Evolutionary conservation across 1,140 invertebrate species (phyloP), one percentile per base, ranked within the genome.

Genomic region (Aphidius gifuensis): DNA sequence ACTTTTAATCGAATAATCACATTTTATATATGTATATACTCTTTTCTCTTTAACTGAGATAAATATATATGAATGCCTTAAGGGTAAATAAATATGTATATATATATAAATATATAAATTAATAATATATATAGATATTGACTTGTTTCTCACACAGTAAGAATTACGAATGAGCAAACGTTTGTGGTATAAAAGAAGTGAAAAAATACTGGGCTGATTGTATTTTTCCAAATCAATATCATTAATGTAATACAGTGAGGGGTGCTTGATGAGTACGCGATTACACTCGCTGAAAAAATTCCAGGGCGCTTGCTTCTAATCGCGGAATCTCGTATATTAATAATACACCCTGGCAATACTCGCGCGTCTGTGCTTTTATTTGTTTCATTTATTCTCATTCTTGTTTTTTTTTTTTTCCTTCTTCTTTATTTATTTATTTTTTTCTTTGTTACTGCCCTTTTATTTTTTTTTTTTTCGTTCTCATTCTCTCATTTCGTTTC

Each of bases 241-340:
- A 73, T 76, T 78, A 77, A 78, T 78, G 75, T 69, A 68, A 77
- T 77, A 69, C 76, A 77, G 75, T 71, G 68, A 73, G 73, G 72
- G 73, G 68, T 68, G 69, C 67, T 67, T 72, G 73, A 77, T 74
- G 69, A 77, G 70, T 69, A 65, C 71, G 65, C 68, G 69, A 71
- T 68, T 73, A 67, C 66, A 45, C 55, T 55, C 40, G 62, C 59
- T 21, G 55, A 56, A 55, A 62, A 64, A 63, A 66, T 64, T 67
- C 60, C 66, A 38, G 51, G 40, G 39, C 42, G 42, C 43, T 38
- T 54, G 51, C 53, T 61, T 11, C 56, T 60, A 56, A 48, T 63
- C 60, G 44, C 48, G 47, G 48, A 47, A 62, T 49, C 64, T 67
- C 62, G 61, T 64, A 64, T 66, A 66, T 66, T 63, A 66, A 66